These are phyloP conservation scores for Hippocampus mohnikei DNA, from an alignment of 2,113 vertebrate genomes.

Conservation along the genomic window DNA sequence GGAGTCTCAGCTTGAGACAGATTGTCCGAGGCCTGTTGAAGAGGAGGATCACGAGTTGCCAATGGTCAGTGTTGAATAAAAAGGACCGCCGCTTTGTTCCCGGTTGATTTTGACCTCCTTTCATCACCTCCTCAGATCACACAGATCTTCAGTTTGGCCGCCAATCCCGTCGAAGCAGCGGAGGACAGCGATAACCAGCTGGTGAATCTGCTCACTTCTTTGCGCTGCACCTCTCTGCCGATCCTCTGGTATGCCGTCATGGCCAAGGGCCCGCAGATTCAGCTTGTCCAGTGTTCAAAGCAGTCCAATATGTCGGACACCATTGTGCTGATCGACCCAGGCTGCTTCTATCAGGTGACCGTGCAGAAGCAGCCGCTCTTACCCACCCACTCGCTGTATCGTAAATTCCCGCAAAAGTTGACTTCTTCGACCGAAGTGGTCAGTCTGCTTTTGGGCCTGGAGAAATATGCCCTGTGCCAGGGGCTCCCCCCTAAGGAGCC, in stretches of 20 bases:
- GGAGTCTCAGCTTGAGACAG: background rate
- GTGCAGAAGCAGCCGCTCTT: constrained; percentile 75
- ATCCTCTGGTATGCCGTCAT: constrained; percentile 71
- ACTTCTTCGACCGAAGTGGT: constrained; percentile 51
- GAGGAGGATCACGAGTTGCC: constrained; percentile 40
- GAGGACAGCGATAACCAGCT: constrained; percentile 57
- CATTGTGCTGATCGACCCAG: constrained; percentile 64
- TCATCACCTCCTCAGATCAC: constrained; percentile 61
- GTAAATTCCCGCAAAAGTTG: constrained; percentile 52
- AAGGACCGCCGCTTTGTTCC: background rate
- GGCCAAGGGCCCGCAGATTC: constrained; percentile 68
- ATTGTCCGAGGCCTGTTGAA: constrained; percentile 2
- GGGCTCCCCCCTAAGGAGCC: constrained; percentile 47
- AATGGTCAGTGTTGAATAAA: constrained; percentile 34
- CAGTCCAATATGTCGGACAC: constrained; percentile 73
- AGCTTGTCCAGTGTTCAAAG: constrained; percentile 75
- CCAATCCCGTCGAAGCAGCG: background rate
- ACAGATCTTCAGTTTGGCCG: constrained; percentile 71
- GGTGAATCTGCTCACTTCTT: constrained; percentile 54
- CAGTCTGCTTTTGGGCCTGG: constrained; percentile 67
- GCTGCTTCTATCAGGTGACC: constrained; percentile 66
- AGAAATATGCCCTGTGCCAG: constrained; percentile 66
- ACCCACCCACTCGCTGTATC: constrained; percentile 70
- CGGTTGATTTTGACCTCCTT: background rate
- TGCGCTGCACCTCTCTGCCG: constrained; percentile 59